Conservation (phyloP, 2,113 vertebrate genomes). For the Syrrhaptes paradoxus region DNA sequence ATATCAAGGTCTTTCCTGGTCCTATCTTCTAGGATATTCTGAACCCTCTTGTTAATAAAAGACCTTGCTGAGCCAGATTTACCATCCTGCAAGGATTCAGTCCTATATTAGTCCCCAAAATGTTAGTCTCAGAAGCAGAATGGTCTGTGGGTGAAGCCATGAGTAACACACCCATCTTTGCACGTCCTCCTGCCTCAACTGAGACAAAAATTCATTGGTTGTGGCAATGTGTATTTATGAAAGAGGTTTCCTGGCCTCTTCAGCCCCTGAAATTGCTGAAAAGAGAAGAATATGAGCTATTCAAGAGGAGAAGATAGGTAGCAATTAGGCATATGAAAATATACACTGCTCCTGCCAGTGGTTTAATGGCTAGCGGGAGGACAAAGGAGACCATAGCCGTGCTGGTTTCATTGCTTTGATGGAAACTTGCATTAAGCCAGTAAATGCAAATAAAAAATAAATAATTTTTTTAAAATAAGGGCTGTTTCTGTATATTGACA, state of each 20-base stretch:
- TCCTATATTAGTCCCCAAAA: neutral
- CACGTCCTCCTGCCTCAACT: fast-evolving
- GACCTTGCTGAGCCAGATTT: neutral
- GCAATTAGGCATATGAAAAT: neutral
- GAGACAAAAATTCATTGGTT: fast-evolving
- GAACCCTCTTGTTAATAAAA: neutral
- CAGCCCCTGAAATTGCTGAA: neutral
- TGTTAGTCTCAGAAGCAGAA: neutral
- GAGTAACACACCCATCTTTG: neutral
- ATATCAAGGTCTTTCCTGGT: neutral
- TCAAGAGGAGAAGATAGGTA: neutral
- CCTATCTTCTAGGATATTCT: neutral
- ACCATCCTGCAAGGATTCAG: neutral
- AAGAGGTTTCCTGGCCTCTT: neutral
- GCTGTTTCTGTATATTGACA: neutral
- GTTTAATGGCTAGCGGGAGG: neutral
- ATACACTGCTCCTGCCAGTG: neutral
- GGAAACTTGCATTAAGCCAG: neutral
- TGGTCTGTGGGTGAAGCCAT: neutral
- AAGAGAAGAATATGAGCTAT: neutral
- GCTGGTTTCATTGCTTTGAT: neutral
- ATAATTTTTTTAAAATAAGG: neutral
- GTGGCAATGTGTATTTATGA: neutral
- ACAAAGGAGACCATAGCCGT: neutral
- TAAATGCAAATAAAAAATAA: neutral